These are phyloP conservation scores for Peromyscus aztecus DNA, from an alignment of 2,797 vertebrate species.

Conservation along the genomic window DNA sequence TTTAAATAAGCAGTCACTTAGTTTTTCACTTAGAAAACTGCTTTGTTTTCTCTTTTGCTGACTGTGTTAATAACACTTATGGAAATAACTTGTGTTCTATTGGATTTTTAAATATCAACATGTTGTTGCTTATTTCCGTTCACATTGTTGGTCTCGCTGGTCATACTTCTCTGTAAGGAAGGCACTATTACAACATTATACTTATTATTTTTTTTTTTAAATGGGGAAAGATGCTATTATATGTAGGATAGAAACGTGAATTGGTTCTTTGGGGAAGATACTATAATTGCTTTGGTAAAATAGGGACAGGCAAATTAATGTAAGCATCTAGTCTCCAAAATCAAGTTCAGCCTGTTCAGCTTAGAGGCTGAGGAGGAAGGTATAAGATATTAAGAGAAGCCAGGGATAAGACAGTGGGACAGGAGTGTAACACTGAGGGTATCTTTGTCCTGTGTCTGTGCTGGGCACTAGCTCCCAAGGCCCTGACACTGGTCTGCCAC, in stretches of 20 bases:
- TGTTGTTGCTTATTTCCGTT: neutral
- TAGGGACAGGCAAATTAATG: slow-evolving; percentile 10
- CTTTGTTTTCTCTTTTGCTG: slow-evolving; percentile 13
- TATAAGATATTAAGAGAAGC: neutral
- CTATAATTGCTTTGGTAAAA: slow-evolving; percentile 53
- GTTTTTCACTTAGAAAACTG: neutral
- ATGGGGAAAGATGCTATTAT: slow-evolving; percentile 33
- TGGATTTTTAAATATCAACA: slow-evolving; percentile 5
- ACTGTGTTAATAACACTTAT: neutral
- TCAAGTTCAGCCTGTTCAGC: neutral
- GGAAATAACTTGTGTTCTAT: slow-evolving; percentile 12
- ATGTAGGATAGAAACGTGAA: slow-evolving; percentile 3
- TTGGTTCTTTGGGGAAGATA: slow-evolving; percentile 8
- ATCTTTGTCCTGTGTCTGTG: neutral
- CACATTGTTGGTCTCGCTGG: neutral
- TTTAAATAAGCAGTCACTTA: neutral
- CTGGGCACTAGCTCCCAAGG: neutral
- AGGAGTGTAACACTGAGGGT: neutral
- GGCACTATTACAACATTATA: slow-evolving; percentile 1
- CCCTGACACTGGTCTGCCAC: neutral
- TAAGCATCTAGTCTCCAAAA: neutral
- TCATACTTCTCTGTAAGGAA: slow-evolving; percentile 44
- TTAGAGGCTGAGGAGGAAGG: neutral
- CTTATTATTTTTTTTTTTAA: neutral
- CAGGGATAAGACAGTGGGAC: neutral